Evolutionary conservation across 2,797 vertebrate genomes (phyloP), one percentile per base, ranked within the genome.

Genomic region (Euthynnus affinis): DNA sequence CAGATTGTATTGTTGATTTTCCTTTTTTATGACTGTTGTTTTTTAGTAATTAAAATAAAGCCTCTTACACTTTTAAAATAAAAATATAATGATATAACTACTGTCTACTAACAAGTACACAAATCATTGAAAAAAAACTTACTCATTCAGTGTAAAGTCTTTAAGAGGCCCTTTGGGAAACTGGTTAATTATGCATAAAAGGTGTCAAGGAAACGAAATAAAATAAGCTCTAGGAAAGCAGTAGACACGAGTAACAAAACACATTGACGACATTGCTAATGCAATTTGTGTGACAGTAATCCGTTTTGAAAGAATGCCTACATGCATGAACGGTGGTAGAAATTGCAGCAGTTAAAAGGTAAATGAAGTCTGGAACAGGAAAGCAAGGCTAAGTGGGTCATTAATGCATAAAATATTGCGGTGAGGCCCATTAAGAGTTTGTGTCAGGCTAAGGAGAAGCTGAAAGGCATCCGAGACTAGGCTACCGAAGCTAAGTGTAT

Each of bases 361-460:
- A 90, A 88, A 89, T 79, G 78, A 87, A 82, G 87, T 82, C 82
- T 82, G 79, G 70, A 74, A 82, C 25, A 63, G 76, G 76, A 83
- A 83, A 83, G 44, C 76, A 58, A 51, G 69, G 73, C 79, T 87
- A 89, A 92, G 91, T 87, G 88, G 87, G 59, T 89, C 87, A 87
- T 92, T 90, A 89, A 87, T 87, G 88, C 65, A 84, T 92, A 86
- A 88, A 85, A 90, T 89, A 87, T 84, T 52, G 78, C 27, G 59
- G 63, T 27, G 12, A 34, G 68, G 63, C 70, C 85, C 81, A 87
- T 91, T 87, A 81, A 59, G 72, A 86, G 58, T 83, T 84, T 78
- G 71, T 72, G 82, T 69, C 27, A 9, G 25, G 56, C 61, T 65
- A 17, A 58, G 53, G 60, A 84, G 79, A 81, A 81, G 73, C 76